Conservation (phyloP, 2,797 vertebrate genomes). For the Microctenopoma lineatum region DNA sequence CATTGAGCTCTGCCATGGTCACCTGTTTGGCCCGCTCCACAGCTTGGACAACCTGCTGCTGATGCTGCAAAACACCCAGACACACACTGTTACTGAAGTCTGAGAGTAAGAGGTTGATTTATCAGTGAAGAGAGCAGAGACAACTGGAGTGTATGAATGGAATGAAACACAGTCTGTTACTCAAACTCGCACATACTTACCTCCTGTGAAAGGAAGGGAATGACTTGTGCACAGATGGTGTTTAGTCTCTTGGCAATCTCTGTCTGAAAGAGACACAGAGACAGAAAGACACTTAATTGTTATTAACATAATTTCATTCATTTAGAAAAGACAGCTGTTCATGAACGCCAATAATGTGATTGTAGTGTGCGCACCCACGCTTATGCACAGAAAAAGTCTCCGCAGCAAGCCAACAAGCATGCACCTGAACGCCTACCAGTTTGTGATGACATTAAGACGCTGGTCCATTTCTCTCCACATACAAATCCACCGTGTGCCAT, state of each 20-base stretch:
- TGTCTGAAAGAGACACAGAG: conserved; percentile 84
- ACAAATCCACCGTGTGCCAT: conserved; percentile 28
- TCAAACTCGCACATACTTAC: conserved; percentile 87
- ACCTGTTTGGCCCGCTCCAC: conserved; percentile 98
- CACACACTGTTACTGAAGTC: conserved; percentile 18
- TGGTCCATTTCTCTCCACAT: conserved; percentile 10
- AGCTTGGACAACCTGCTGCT: conserved; percentile 97
- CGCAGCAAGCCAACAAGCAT: conserved; percentile 18
- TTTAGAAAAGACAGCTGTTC: conserved; percentile 75
- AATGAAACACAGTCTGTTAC: conserved; percentile 28
- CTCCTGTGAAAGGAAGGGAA: conserved; percentile 99
- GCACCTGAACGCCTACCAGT: conserved; percentile 10
- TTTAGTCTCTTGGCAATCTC: conserved; percentile 99
- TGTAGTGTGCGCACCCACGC: conserved; percentile 23
- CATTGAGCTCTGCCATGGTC: conserved; percentile 97
- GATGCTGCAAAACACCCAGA: conserved; percentile 84
- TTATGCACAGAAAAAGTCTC: conserved; percentile 11
- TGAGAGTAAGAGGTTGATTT: conserved; percentile 1
- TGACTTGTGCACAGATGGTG: conserved; percentile 99
- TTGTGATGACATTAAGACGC: conserved; percentile 4
- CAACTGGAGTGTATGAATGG: conserved; percentile 25
- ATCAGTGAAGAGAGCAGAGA: conserved; percentile 28
- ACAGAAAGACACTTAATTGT: conserved; percentile 63
- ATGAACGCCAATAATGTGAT: conserved; percentile 62
- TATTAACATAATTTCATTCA: conserved; percentile 76